Percentiles rank a stretch among this genome's conserved stretches.
phyloP scores from a whole-genome alignment of 2,888 invertebrate genomes.

The Dasypolia templi region DNA sequence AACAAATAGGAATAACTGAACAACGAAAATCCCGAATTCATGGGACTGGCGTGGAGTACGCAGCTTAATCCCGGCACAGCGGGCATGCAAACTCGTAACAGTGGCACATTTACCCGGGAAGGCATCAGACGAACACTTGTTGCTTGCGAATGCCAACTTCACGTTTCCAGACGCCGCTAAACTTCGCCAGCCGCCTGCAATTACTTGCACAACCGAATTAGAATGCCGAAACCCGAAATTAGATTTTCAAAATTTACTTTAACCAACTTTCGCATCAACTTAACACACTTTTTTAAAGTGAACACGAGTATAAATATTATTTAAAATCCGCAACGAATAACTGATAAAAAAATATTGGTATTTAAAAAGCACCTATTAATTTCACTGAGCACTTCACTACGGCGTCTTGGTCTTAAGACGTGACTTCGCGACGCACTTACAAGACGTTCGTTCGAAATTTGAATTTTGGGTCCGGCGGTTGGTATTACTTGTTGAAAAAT shows the following conservation, averaged over 20 bases:
- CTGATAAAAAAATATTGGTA: slow-evolving; percentile 72
- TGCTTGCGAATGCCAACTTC: slow-evolving; percentile 84
- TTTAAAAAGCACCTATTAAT: slow-evolving; percentile 78
- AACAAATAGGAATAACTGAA: slow-evolving; percentile 75
- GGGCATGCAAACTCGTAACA: slow-evolving; percentile 88
- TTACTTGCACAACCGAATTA: slow-evolving; percentile 75
- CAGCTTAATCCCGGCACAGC: slow-evolving; percentile 83
- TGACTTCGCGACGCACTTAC: slow-evolving; percentile 73
- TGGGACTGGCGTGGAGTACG: slow-evolving; percentile 74
- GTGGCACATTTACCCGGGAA: slow-evolving; percentile 88
- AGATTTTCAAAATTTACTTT: slow-evolving; percentile 65
- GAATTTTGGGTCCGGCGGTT: slow-evolving; percentile 61
- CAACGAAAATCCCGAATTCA: slow-evolving; percentile 79
- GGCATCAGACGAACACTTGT: slow-evolving; percentile 89
- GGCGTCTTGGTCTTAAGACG: slow-evolving; percentile 80
- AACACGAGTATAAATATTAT: slow-evolving; percentile 61
- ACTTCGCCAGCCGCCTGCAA: slow-evolving; percentile 80
- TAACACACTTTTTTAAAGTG: slow-evolving; percentile 60
- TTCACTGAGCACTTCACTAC: slow-evolving; percentile 84
- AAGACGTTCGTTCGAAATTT: slow-evolving; percentile 72
- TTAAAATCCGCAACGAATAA: slow-evolving; percentile 66
- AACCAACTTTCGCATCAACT: slow-evolving; percentile 60
- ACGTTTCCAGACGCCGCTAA: slow-evolving; percentile 73
- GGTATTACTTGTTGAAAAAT: slow-evolving; percentile 60
- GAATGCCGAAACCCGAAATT: slow-evolving; percentile 69